Conservation (phyloP, 2,888 invertebrate genomes). For the Strigamia crassipes region DNA sequence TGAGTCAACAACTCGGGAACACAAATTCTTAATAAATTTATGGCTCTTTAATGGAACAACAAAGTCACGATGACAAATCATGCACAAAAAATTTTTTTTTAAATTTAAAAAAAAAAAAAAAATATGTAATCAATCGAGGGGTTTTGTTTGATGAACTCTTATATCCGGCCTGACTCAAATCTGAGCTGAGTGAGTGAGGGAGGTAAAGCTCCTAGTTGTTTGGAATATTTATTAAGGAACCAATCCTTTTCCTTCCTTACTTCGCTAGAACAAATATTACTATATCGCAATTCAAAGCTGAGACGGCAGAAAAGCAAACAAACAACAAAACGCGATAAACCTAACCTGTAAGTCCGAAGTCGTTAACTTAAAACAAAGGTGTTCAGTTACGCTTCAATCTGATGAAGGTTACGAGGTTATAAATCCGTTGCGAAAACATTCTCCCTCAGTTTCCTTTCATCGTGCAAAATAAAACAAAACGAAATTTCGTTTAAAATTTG, state of each 20-base stretch:
- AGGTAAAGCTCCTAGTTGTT: neutral
- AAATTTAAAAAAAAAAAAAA: neutral
- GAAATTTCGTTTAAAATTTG: no score
- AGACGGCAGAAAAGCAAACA: neutral
- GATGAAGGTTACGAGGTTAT: neutral
- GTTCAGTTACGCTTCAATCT: neutral
- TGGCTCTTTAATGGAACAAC: neutral
- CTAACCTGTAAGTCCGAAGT: neutral
- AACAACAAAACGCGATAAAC: neutral
- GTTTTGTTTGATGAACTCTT: constrained; percentile 11
- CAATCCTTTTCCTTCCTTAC: constrained; percentile 5
- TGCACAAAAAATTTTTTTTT: neutral
- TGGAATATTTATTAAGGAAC: neutral
- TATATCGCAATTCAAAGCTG: neutral
- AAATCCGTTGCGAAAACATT: constrained; percentile 14
- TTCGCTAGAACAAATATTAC: neutral
- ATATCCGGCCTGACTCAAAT: constrained; percentile 32
- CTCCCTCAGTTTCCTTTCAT: neutral
- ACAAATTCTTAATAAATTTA: neutral
- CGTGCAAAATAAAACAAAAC: no score
- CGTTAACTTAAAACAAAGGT: neutral
- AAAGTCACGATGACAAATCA: neutral
- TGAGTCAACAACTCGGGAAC: neutral
- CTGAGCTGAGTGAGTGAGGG: neutral
- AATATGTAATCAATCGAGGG: neutral